These are phyloP conservation scores for Catharus minimus DNA, from an alignment of 2,113 vertebrate species.

Conservation along the genomic window DNA sequence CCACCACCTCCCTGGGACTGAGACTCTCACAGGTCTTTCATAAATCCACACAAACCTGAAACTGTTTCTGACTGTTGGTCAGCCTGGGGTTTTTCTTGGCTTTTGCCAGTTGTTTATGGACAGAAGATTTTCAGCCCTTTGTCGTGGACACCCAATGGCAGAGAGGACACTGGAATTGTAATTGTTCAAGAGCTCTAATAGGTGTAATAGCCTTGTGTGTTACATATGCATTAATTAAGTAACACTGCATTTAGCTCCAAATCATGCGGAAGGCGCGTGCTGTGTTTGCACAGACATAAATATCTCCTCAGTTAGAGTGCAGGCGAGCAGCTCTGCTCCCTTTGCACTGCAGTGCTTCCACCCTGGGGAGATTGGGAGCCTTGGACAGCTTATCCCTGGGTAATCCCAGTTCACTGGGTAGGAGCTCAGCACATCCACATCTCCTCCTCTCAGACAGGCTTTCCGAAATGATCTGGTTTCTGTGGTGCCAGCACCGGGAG, in stretches of 20 bases:
- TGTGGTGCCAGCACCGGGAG: not conserved
- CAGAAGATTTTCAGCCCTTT: not conserved
- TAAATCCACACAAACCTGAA: not conserved
- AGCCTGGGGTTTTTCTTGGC: not conserved
- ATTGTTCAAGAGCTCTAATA: conserved; percentile 77
- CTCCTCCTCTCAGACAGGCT: not conserved
- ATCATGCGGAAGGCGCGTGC: conserved; percentile 83
- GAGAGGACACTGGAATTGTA: conserved; percentile 50
- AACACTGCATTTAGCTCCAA: conserved; percentile 90
- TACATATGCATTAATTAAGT: conserved; percentile 85
- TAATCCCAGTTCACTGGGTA: not conserved
- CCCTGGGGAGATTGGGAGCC: not conserved
- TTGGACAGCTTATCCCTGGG: not conserved
- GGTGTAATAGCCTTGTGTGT: conserved; percentile 80
- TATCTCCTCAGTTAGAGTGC: conserved; percentile 80
- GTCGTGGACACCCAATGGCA: not conserved
- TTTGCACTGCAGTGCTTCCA: not conserved
- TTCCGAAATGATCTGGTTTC: accelerated
- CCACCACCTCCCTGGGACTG: not conserved
- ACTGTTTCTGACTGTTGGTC: not conserved
- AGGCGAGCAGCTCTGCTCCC: conserved; percentile 61
- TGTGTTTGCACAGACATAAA: conserved; percentile 84
- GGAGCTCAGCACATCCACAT: not conserved
- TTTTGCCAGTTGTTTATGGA: not conserved
- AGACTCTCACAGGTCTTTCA: not conserved